Percentiles rank a stretch among this genome's conserved stretches.
phyloP scores from a whole-genome alignment of 2,797 vertebrate genomes.

The Clarias platycephalus region DNA sequence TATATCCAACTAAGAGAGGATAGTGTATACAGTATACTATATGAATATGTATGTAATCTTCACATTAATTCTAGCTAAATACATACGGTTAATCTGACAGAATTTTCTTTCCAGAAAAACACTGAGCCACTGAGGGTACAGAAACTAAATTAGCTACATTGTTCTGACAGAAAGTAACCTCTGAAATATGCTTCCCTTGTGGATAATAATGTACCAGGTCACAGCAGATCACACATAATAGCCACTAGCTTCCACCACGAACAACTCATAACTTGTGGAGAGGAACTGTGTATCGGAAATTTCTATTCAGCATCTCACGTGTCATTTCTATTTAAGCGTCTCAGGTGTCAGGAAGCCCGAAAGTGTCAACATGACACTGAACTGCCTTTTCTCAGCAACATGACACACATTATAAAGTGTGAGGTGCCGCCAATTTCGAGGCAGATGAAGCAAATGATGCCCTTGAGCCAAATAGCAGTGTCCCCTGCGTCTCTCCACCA shows the following conservation, averaged over 20 bases:
- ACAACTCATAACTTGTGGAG: background rate
- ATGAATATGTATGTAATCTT: background rate
- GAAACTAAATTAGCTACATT: slow-evolving; percentile 1
- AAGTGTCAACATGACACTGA: background rate
- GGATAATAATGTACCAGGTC: slow-evolving; percentile 9
- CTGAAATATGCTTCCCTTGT: slow-evolving; percentile 1
- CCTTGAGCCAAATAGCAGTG: background rate
- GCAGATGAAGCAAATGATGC: slow-evolving; percentile 27
- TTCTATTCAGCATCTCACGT: background rate
- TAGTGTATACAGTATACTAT: background rate
- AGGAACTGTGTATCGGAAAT: slow-evolving; percentile 6
- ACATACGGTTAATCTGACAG: background rate
- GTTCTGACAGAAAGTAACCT: background rate
- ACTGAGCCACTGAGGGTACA: background rate
- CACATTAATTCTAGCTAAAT: background rate
- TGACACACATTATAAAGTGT: slow-evolving; percentile 16
- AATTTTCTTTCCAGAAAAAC: background rate
- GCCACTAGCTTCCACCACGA: background rate
- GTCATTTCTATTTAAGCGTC: background rate
- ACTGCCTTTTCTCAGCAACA: slow-evolving; percentile 8
- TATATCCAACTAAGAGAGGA: background rate
- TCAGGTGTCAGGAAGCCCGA: slow-evolving; percentile 8
- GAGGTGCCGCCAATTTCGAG: slow-evolving; percentile 27
- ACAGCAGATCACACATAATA: slow-evolving; percentile 17
- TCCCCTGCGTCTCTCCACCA: slow-evolving; percentile 5